A percentile compares a stretch with the other conserved stretches of the same genome.
phyloP scores from a whole-genome alignment of 2,797 vertebrate species.

The Hapalemur alaotrensis region DNA sequence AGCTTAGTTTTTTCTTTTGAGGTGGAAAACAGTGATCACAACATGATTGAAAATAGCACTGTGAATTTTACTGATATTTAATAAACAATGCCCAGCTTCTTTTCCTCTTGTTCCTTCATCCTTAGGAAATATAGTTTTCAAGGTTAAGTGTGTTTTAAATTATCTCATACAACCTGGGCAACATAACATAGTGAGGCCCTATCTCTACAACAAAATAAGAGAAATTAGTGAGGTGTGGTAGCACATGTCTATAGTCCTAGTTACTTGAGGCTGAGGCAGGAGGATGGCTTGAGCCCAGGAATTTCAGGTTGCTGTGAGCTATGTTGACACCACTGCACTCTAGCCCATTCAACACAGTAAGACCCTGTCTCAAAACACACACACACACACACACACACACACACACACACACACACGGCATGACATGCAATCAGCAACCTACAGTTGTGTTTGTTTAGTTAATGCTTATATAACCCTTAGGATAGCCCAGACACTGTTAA shows the following conservation, averaged over 20 bases:
- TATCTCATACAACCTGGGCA: not conserved
- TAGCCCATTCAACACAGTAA: not conserved
- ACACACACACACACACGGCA: too few relatives aligned
- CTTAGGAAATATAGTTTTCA: not conserved
- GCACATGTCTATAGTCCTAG: not conserved
- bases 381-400: too few relatives aligned
- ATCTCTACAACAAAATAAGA: not conserved
- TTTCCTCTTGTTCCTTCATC: conserved; percentile 8
- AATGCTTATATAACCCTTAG: not conserved
- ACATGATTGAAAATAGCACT: not conserved
- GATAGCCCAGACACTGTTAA: not conserved
- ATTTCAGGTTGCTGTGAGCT: not conserved
- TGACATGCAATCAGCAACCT: not conserved
- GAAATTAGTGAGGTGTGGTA: not conserved
- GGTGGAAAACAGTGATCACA: not conserved
- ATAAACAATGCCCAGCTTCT: not conserved
- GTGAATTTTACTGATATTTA: conserved; percentile 8
- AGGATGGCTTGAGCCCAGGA: not conserved
- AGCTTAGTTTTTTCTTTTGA: not conserved
- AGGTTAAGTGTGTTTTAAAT: not conserved
- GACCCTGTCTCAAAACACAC: not conserved
- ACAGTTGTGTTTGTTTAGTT: not conserved
- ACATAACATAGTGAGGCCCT: not conserved
- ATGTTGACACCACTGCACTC: too few relatives aligned
- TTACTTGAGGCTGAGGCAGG: not conserved